Evolutionary conservation across 2,888 invertebrate genomes (phyloP), one percentile per base, ranked within the genome.

Genomic region (Perizoma affinitatum): DNA sequence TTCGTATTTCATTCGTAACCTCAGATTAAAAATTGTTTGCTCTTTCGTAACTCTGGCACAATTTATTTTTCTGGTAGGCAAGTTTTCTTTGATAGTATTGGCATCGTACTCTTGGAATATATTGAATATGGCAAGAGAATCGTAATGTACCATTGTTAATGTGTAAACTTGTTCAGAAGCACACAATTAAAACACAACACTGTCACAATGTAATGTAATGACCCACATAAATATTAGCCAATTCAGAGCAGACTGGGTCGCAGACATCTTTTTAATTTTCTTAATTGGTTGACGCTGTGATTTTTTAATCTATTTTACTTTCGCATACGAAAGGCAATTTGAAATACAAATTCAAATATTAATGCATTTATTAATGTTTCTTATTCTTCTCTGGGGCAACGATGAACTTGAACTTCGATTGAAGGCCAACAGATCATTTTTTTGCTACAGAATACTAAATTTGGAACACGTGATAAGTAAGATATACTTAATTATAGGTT

Each of bases 171-270:
- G 42, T 42, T 44, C 44, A 6, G 7, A 4, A 44, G 22, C 35
- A 36, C 11, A 49, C 2, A 54, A 40, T 34, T 51, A 8, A 45
- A 62, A 34, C 58, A 61, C 61, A 62, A 59, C 58, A 58, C 55
- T 58, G 55, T 61, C 48, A 51, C 61, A 53, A 43, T 55, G 40
- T 42, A 55, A 40, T 45, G 35, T 54, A 52, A n/a, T 22, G 51
- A 22, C 53, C 56, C 54, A 54, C 48, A 51, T 57, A 52, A 66
- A 46, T 58, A 52, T 53, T 61, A 58, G 48, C 60, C 65, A 63
- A 64, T 69, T 66, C 54, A 63, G 58, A 63, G 46, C 67, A 67
- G 69, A 67, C 67, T 56, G 61, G 43, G 49, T 58, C 48, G 63
- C 61, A 66, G 60, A 65, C 66, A 53, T 58, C 53, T 53, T 58